These are phyloP conservation scores for Fulmarus glacialis DNA, from an alignment of 2,113 vertebrate genomes.

Conservation along the genomic window DNA sequence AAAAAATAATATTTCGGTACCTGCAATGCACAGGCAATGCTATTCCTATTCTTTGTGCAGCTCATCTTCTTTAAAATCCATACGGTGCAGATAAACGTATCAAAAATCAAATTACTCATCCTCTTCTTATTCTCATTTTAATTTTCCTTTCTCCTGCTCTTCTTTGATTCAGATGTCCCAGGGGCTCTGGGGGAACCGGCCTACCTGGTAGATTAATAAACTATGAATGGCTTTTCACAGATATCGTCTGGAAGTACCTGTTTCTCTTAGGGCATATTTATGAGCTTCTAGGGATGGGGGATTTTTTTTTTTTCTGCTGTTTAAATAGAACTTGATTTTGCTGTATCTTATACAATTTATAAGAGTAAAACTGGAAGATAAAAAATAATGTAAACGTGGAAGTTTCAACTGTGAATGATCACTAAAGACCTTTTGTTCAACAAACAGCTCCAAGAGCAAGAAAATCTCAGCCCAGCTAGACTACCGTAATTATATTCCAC, in stretches of 20 bases:
- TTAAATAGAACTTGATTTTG: background rate
- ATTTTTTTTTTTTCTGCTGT: background rate
- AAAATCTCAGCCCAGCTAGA: background rate
- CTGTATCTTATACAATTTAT: background rate
- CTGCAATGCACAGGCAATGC: background rate
- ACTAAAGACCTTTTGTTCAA: background rate
- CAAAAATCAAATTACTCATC: background rate
- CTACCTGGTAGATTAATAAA: background rate
- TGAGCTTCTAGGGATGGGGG: background rate
- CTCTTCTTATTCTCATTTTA: background rate
- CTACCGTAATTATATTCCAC: background rate
- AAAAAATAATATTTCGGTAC: background rate
- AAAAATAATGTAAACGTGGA: background rate
- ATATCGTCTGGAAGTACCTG: background rate
- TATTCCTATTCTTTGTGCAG: background rate
- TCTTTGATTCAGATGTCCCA: too few relatives aligned
- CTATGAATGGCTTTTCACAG: background rate
- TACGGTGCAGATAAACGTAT: background rate
- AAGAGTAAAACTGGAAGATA: background rate
- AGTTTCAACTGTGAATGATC: background rate
- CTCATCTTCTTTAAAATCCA: background rate
- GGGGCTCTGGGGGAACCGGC: too few relatives aligned
- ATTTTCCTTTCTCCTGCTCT: background rate
- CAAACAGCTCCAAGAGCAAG: background rate
- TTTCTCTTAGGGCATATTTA: background rate